These are phyloP conservation scores for Ommatoiulus sabulosus DNA, from an alignment of 2,888 invertebrate genomes.

Conservation along the genomic window DNA sequence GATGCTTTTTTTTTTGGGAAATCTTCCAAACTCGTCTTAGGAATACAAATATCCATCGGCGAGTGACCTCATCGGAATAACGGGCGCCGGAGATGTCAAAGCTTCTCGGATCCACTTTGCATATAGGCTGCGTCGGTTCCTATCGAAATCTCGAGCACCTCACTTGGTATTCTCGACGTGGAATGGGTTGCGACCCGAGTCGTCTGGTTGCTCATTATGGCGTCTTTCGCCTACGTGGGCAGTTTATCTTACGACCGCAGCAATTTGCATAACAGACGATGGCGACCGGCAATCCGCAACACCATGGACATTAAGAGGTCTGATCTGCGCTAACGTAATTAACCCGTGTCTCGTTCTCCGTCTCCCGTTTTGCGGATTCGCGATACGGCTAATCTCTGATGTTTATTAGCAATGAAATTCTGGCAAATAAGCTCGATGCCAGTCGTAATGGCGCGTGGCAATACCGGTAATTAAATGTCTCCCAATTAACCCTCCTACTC, in stretches of 20 bases:
- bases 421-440: conserved; percentile 37
- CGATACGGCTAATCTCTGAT: conserved; percentile 41
- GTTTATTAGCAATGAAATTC: conserved; percentile 48
- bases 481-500: conserved; percentile 29
- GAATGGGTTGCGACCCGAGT: background rate
- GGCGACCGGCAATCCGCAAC: background rate
- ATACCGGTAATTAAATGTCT: conserved; percentile 39
- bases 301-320: background rate
- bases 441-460: conserved; percentile 7
- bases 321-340: conserved; percentile 33
- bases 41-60: background rate
- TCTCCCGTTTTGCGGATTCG: conserved; percentile 31
- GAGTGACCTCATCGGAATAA: background rate
- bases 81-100: background rate
- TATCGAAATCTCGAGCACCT: background rate
- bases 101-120: background rate
- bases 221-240: background rate
- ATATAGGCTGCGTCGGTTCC: background rate
- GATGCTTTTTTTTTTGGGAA: no score
- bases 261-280: conserved; percentile 37
- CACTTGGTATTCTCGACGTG: background rate
- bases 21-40: background rate
- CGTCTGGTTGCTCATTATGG: background rate
- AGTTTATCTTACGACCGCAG: conserved; percentile 21
- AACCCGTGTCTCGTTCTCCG: conserved; percentile 17